Evolutionary conservation across 2,113 vertebrate species (phyloP), one percentile per base, ranked within the genome.

Genomic region (Sciurus niger): DNA sequence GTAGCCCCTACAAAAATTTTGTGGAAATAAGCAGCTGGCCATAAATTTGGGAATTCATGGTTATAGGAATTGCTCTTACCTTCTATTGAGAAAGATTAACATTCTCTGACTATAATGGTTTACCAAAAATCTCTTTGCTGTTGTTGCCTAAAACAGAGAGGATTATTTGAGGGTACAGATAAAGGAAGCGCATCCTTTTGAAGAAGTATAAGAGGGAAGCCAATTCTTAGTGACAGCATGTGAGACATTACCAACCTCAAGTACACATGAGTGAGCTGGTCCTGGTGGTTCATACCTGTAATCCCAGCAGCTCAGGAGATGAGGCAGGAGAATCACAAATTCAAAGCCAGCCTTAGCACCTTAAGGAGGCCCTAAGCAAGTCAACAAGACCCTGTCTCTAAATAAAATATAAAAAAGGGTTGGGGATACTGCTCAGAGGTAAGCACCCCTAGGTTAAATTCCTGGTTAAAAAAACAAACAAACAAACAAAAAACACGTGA

Each of bases 101-200:
- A 48, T 25, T 30, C 48, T 67, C 5, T 94, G 74, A 58, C 34
- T 18, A 60, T 51, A 72, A 51, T 10, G 65, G 5, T 73, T 95
- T 72, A 53, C 37, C 55, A 70, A 76, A 43, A 65, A 40, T 76
- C 30, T 37, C 12, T 95, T 93, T 79, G 34, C n/a, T 53, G 1
- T 37, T 84, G 43, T 48, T 80, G 55, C 58, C 65, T 72, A 93
- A 17, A 93, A 17, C 28, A 34, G 73, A 88, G 22, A 83, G n/a
- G 63, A 89, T 60, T 43, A 94, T 85, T 96, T 94, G 48, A 89
- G 6, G 12, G 43, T 94, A 68, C 77, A 25, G 25, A 76, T 76
- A 51, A 86, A 92, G 46, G 82, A 76, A 83, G 83, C 76, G 9
- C 25, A 78, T 84, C 43, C 25, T 58, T 37, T 88, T 79, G 63